Percentiles rank a stretch among this genome's conserved stretches.
phyloP scores from a whole-genome alignment of 2,113 vertebrate genomes.

The Manacus vitellinus region DNA sequence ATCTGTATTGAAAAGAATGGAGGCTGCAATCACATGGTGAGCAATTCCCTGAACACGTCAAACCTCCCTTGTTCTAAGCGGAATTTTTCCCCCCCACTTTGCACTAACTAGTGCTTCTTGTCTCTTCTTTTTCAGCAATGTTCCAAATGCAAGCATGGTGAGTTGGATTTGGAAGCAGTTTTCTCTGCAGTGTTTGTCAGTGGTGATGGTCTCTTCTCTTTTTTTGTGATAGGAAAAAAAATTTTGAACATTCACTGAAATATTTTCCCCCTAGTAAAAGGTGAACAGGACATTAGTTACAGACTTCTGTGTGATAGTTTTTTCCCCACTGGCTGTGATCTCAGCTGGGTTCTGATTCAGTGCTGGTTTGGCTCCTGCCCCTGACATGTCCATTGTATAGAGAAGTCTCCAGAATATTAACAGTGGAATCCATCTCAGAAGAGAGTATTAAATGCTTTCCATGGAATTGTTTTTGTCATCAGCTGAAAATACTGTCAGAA shows the following conservation, averaged over 20 bases:
- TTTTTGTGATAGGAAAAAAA: neutral
- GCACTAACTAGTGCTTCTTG: conserved; percentile 39
- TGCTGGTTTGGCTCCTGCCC: neutral
- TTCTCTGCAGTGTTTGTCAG: neutral
- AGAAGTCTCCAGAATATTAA: neutral
- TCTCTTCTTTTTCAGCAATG: conserved; percentile 91
- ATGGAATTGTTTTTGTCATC: neutral
- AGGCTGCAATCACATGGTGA: conserved; percentile 99
- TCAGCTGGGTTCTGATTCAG: neutral
- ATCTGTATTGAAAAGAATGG: conserved; percentile 99
- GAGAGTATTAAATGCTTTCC: neutral
- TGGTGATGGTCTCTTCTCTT: neutral
- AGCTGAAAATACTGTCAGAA: conserved; percentile 4
- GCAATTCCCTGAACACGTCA: conserved; percentile 45
- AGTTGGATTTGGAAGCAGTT: conserved; percentile 53
- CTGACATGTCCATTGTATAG: neutral
- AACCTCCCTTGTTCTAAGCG: conserved; percentile 8
- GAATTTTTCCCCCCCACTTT: neutral
- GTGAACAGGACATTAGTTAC: neutral
- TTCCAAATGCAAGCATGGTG: conserved; percentile 99
- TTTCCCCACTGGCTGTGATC: neutral
- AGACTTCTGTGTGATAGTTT: neutral
- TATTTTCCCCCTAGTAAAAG: neutral
- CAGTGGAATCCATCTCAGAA: neutral
- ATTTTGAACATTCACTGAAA: neutral